A percentile compares a stretch with the other conserved stretches of the same genome.
Conservation (phyloP, 1,140 invertebrate species). For the Diachasmimorpha longicaudata region DNA sequence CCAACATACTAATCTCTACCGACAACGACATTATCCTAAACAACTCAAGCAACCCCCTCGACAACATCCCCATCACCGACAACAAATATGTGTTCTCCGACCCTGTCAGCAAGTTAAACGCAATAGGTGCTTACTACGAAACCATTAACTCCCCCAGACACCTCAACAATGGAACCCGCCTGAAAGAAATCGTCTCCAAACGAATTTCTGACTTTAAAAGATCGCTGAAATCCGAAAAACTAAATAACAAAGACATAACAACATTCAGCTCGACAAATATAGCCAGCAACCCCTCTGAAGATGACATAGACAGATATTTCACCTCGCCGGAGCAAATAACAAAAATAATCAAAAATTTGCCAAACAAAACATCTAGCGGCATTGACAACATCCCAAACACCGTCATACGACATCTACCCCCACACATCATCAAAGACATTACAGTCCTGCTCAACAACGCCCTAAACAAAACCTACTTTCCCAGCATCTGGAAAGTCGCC, state of each 20-base stretch:
- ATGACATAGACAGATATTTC: not conserved
- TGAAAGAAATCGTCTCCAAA: conserved; percentile 3
- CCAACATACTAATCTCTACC: not conserved
- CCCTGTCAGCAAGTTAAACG: too few relatives aligned
- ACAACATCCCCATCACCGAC: not conserved
- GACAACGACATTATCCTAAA: not conserved
- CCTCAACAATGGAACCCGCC: conserved; percentile 1
- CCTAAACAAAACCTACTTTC: conserved; percentile 28
- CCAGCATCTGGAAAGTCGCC: conserved; percentile 29
- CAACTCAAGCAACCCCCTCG: not conserved
- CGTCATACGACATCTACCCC: conserved; percentile 22
- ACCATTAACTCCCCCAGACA: conserved; percentile 18
- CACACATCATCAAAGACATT: conserved; percentile 8
- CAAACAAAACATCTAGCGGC: conserved; percentile 29
- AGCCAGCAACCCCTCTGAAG: conserved; percentile 8
- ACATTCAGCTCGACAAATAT: conserved; percentile 29
- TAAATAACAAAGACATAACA: not conserved
- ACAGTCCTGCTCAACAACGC: conserved; percentile 26
- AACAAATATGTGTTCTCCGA: too few relatives aligned
- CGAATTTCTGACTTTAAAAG: not conserved
- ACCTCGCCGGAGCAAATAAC: not conserved
- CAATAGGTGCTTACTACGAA: conserved; percentile 16
- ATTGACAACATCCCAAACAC: conserved; percentile 21
- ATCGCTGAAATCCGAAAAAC: not conserved
- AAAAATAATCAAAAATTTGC: conserved; percentile 22